Base-by-base conservation (phyloP, 2,113 vertebrate species). In the Baryphthengus martii region DNA sequence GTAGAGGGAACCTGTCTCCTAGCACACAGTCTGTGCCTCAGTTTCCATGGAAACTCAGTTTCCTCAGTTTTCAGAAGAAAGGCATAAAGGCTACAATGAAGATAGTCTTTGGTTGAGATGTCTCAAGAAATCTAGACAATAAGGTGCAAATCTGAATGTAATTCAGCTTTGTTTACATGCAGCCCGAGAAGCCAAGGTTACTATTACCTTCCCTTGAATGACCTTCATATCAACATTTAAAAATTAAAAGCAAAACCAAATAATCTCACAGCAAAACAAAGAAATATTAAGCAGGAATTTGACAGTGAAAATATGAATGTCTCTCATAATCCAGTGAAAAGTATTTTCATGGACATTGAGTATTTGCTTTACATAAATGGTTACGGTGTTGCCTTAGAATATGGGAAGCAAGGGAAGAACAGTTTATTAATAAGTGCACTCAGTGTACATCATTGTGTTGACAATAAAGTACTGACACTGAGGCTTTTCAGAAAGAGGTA, bases 11-110 rank as follows among this genome's bases (percentile, higher is more conserved):
- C 93, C 83, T 90, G 68, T 72, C 89, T 96, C 83, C 76, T 55
- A 78, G 90, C 68, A 44, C 56, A 92, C 83, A 92, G 25, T 81
- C 86, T 93, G 91, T 95, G 96, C 94, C 95, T 97, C 95, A 95
- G 96, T 97, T 97, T 97, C 94, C 83, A 96, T 96, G 94, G 96
- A 95, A 96, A 96, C 94, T 76, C 75, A 59, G 23, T 68, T 77
- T 11, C 75, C 77, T 76, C 62, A 26, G 13, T 79, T 79, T 73
- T 79, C 65, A 52, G 47, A 71, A 84, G 76, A 80, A 95, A 79
- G 11, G 25, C 71, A 45, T 70, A 74, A 87, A 84, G 42, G 26
- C 19, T 73, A 49, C 15, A 85, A 76, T 21, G 39, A 88, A 80
- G 72, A 80, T 62, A 73, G 19, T 39, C 52, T 88, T 42, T 85